Base-by-base conservation (phyloP, 2,797 vertebrate species). In the Syngnathus acus region DNA sequence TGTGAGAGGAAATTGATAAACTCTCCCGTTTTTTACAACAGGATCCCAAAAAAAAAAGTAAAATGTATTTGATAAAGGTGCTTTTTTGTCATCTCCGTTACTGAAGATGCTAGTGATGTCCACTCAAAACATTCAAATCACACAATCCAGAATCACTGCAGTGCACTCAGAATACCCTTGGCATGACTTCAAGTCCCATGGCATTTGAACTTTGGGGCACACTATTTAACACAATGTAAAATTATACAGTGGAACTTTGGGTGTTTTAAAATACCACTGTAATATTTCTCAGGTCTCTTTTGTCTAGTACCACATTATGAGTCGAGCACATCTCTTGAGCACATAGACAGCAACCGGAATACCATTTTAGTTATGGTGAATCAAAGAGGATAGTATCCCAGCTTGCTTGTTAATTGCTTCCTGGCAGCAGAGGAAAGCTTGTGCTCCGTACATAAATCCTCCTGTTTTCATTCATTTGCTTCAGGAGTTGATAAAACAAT, bases 401-500 rank as follows among this genome's bases (percentile, higher is more conserved):
- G 71, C 74, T 68, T 80, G 72, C 73, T 76, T 71, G 82, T 74
- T 88, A 86, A 89, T 90, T 89, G 83, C 83, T 87, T 89, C 81
- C 81, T 89, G 85, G 83, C 86, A 80, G 70, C 70, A 75, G 78
- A 72, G 64, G 70, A 72, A 78, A 78, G 79, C 79, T 82, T 66
- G 72, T 78, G 84, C 83, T 83, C 75, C 68, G 70, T 68, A 78
- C 84, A 86, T 84, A 84, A 87, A 87, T 86, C 85, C 83, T 84
- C 71, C 81, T 82, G 75, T 87, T 87, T 87, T 82, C 85, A 85
- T 86, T 81, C 83, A 83, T 82, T 77, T 78, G 84, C 82, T 89
- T 76, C 88, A 90, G 89, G 89, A 90, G 89, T 84, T 86, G 88
- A 90, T 89, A 84, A 89, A 88, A 88, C 84, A 86, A 86, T 84